Conservation (phyloP, 2,888 invertebrate species). For the Cactoblastis cactorum region DNA sequence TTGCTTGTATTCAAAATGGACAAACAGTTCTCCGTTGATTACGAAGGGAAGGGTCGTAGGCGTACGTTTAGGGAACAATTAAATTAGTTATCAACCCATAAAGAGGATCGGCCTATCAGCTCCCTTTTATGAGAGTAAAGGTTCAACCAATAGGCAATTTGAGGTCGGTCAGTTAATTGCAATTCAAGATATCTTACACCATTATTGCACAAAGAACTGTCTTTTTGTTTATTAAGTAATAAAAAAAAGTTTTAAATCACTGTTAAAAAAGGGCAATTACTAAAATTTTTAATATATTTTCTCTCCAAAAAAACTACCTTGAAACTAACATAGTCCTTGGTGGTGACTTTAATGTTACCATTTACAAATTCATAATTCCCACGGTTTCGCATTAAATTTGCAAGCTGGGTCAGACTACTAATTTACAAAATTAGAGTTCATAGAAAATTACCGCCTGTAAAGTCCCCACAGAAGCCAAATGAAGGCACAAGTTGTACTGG, state of each 20-base stretch:
- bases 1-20: background rate
- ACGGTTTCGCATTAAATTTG: conserved; percentile 40
- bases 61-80: conserved; percentile 2
- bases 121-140: conserved; percentile 1
- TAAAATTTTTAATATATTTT: too few species aligned
- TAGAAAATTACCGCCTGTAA: conserved; percentile 55
- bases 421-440: conserved; percentile 54
- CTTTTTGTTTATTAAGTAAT: too few species aligned
- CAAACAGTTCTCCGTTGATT: background rate
- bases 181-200: background rate
- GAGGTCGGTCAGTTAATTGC: conserved; percentile 6
- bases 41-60: background rate
- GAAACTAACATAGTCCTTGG: background rate
- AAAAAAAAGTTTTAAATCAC: background rate
- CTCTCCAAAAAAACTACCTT: too few species aligned
- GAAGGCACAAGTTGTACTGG: conserved; percentile 51
- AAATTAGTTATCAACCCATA: conserved; percentile 11
- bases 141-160: background rate
- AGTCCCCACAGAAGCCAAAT: conserved; percentile 49
- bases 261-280: too few species aligned
- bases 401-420: conserved; percentile 43
- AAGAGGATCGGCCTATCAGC: conserved; percentile 7
- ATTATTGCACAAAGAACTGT: background rate
- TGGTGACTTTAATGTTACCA: conserved; percentile 28
- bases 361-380: conserved; percentile 28